Conservation (phyloP, 1,140 invertebrate species). For the Paramacrobiotus metropolitanus region DNA sequence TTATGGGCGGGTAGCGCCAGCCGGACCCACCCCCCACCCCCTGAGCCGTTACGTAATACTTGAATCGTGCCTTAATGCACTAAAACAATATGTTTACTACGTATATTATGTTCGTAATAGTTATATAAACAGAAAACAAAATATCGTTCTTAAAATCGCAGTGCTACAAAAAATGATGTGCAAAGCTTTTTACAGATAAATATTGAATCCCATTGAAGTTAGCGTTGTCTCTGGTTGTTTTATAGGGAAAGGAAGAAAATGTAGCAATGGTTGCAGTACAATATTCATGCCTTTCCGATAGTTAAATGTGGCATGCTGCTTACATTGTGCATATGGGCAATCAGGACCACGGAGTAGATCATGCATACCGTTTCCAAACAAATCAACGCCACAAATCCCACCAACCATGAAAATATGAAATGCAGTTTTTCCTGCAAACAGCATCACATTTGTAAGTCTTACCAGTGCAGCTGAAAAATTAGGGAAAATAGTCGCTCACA, state of each 20-base stretch:
- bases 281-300: too few species aligned
- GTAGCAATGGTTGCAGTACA: too few species aligned
- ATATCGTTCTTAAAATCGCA: background rate
- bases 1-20: too few species aligned
- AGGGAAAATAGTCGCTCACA: background rate
- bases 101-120: too few species aligned
- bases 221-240: background rate
- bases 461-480: background rate
- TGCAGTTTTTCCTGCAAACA: background rate
- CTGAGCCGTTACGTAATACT: too few species aligned
- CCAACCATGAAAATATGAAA: background rate
- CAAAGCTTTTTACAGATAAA: background rate
- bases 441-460: background rate
- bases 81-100: too few species aligned
- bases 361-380: background rate
- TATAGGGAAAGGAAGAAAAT: background rate
- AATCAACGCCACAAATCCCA: background rate
- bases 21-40: too few species aligned
- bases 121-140: too few species aligned
- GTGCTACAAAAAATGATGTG: background rate
- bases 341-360: constrained; percentile 1
- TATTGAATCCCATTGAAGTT: background rate
- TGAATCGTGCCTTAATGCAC: too few species aligned
- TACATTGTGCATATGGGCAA: background rate
- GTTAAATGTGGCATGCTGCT: background rate